phyloP scores from a whole-genome alignment of 53 echinoderm and acorn worm genomes.

The Luidia sarsii region DNA sequence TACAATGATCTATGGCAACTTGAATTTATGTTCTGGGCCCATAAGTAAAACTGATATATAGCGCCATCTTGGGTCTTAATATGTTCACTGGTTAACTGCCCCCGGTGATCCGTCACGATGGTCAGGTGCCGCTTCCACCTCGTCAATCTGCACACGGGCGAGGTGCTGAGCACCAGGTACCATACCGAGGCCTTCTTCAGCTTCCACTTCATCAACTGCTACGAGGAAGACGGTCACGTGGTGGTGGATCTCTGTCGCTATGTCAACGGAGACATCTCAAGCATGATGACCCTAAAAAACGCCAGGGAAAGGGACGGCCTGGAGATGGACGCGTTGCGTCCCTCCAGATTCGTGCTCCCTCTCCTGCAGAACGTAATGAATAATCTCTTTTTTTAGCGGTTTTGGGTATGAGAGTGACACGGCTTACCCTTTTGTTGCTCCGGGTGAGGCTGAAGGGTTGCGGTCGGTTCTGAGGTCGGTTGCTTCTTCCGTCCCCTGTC shows the following conservation, averaged over 20 bases:
- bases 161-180: constrained; percentile 46
- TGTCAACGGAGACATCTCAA: constrained; percentile 36
- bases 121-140: constrained; percentile 22
- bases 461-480: too few relatives aligned
- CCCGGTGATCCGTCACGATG: constrained; percentile 7
- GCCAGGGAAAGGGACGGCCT: neutral
- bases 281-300: neutral
- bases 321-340: neutral
- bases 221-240: constrained; percentile 73
- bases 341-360: constrained; percentile 8
- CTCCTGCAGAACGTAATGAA: neutral
- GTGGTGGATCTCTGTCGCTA: constrained; percentile 61
- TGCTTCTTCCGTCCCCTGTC: too few relatives aligned
- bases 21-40: too few relatives aligned
- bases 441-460: too few relatives aligned
- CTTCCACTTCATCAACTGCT: constrained; percentile 82
- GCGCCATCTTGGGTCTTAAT: too few relatives aligned
- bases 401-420: too few relatives aligned
- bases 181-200: constrained; percentile 68
- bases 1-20: too few relatives aligned
- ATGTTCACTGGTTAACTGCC: neutral
- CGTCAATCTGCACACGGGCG: too few relatives aligned
- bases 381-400: too few relatives aligned
- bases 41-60: too few relatives aligned
- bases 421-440: too few relatives aligned